Evolutionary conservation across 1,140 invertebrate genomes (phyloP).

Genomic region (Helicorthomorpha holstii): DNA sequence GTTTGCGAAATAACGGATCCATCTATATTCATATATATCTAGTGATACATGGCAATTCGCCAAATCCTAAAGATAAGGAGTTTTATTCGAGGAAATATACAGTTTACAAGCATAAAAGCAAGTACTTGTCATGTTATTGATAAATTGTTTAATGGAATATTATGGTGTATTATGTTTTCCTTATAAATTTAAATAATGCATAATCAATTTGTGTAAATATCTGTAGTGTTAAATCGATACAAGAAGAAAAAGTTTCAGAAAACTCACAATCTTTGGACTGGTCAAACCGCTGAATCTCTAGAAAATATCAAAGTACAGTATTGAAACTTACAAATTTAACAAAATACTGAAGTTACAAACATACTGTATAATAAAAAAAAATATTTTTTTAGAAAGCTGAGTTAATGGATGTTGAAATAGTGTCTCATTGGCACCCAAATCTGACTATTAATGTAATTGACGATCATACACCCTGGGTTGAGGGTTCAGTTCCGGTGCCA

Average conservation of each 20-base stretch:
- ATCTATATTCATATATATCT: slow-evolving; percentile 83
- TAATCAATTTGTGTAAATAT: slow-evolving; percentile 4
- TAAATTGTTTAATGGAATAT: background rate
- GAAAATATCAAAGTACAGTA: slow-evolving; percentile 39
- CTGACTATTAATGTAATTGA: slow-evolving; percentile 86
- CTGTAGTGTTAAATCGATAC: slow-evolving; percentile 61
- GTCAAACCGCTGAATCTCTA: slow-evolving; percentile 57
- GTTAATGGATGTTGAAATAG: slow-evolving; percentile 62
- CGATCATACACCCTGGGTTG: slow-evolving; percentile 86
- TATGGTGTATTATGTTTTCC: background rate
- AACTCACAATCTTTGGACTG: slow-evolving; percentile 88
- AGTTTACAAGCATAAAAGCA: slow-evolving; percentile 53
- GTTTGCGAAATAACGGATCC: slow-evolving; percentile 80
- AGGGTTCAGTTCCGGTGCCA: slow-evolving; percentile 66
- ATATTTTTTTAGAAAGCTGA: slow-evolving; percentile 44
- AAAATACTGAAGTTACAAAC: background rate
- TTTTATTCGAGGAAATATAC: slow-evolving; percentile 48
- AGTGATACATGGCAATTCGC: slow-evolving; percentile 59
- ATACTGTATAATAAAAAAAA: background rate
- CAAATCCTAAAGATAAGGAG: slow-evolving; percentile 47
- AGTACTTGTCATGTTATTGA: slow-evolving; percentile 8
- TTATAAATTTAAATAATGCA: background rate
- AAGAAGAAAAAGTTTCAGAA: slow-evolving; percentile 76
- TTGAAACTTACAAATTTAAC: slow-evolving; percentile 7
- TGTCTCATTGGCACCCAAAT: slow-evolving; percentile 99